phyloP scores from a whole-genome alignment of 2,797 vertebrate genomes.

The Luscinia megarhynchos region DNA sequence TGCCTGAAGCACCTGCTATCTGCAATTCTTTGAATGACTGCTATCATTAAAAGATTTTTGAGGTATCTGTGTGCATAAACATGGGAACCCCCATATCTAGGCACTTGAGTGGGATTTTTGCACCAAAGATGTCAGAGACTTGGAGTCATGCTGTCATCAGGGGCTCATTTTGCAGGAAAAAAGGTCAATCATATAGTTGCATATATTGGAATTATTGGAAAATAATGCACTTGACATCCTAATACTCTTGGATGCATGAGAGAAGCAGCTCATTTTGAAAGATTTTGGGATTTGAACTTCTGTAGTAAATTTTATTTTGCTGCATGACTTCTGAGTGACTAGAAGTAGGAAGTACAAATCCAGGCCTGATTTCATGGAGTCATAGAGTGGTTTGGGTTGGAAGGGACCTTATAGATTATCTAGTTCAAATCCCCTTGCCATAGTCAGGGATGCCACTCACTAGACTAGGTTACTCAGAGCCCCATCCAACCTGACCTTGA shows the following conservation, averaged over 20 bases:
- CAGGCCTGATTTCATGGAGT: background rate
- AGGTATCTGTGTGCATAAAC: background rate
- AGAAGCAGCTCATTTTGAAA: background rate
- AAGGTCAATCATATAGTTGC: background rate
- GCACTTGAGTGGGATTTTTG: background rate
- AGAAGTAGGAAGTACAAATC: background rate
- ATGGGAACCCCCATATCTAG: background rate
- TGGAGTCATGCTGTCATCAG: background rate
- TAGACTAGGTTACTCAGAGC: background rate
- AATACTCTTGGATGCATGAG: background rate
- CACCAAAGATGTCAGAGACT: background rate
- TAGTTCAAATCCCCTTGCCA: background rate
- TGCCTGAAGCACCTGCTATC: background rate
- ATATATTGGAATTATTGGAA: background rate
- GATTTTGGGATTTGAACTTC: background rate
- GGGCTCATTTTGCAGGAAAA: background rate
- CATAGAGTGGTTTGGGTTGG: background rate
- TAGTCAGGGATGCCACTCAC: no score
- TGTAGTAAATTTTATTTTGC: background rate
- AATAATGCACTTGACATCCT: background rate
- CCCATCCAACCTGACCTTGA: background rate
- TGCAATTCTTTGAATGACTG: background rate
- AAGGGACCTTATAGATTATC: background rate
- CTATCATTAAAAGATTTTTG: background rate
- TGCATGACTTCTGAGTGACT: background rate